These are phyloP conservation scores for Cyprinodon variegatus DNA, from an alignment of 2,113 vertebrate genomes.

Conservation along the genomic window DNA sequence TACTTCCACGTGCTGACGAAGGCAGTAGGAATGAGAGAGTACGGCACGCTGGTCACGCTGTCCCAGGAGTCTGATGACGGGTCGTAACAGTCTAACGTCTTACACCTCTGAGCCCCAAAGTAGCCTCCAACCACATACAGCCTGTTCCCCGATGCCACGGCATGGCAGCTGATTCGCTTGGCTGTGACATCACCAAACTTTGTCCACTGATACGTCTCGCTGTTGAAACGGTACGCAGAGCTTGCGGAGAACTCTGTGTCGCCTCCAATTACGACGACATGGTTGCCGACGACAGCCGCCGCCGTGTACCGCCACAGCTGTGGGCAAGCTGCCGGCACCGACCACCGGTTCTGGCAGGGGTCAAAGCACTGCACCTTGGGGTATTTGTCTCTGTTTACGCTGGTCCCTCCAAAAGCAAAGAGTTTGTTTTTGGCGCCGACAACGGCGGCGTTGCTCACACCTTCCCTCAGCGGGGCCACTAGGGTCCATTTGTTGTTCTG, in stretches of 20 bases:
- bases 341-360: slow-evolving; percentile 84
- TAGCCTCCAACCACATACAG: slow-evolving; percentile 87
- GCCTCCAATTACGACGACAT: slow-evolving; percentile 84
- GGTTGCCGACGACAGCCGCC: slow-evolving; percentile 82
- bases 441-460: slow-evolving; percentile 86
- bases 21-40: slow-evolving; percentile 86
- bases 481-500: slow-evolving; percentile 86
- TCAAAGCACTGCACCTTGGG: slow-evolving; percentile 88
- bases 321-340: slow-evolving; percentile 80
- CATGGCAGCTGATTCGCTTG: slow-evolving; percentile 85
- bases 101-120: slow-evolving; percentile 85
- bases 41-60: slow-evolving; percentile 85
- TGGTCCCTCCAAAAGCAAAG: slow-evolving; percentile 86
- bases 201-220: slow-evolving; percentile 87
- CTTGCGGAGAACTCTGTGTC: slow-evolving; percentile 87
- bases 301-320: slow-evolving; percentile 88
- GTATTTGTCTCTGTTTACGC: slow-evolving; percentile 84
- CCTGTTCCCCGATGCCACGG: slow-evolving; percentile 84
- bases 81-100: slow-evolving; percentile 88
- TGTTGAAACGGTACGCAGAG: slow-evolving; percentile 86
- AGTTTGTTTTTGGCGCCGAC: slow-evolving; percentile 87
- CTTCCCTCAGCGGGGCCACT: slow-evolving; percentile 85
- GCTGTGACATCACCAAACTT: slow-evolving; percentile 85
- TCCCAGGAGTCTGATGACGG: slow-evolving; percentile 85
- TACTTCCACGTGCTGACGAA: slow-evolving; percentile 90